Evolutionary conservation across 2,888 invertebrate genomes (phyloP).

Genomic region (Athrips mouffetella): DNA sequence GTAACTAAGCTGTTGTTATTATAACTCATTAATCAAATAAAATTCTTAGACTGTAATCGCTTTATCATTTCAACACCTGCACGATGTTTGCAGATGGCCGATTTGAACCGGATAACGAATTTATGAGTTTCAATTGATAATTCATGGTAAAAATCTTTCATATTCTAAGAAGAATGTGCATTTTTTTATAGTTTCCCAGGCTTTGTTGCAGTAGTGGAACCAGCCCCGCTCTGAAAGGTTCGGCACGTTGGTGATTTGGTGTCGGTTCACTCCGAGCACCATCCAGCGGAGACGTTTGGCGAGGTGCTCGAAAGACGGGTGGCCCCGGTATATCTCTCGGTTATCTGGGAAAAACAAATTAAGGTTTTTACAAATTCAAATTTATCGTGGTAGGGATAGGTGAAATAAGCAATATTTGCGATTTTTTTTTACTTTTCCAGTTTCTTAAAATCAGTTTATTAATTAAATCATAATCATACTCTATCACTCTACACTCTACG

Average conservation of each 20-base stretch:
- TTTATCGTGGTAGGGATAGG: too few relatives aligned
- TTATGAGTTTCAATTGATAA: neutral
- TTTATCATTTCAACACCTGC: slow-evolving; percentile 46
- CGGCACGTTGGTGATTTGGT: slow-evolving; percentile 82
- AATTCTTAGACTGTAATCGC: slow-evolving; percentile 31
- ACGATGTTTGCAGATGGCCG: slow-evolving; percentile 27
- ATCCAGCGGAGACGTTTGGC: slow-evolving; percentile 83
- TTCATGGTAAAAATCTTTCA: slow-evolving; percentile 84
- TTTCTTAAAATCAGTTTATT: too few relatives aligned
- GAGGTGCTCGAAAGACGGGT: slow-evolving; percentile 81
- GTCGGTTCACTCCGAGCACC: slow-evolving; percentile 83
- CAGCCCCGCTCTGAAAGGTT: slow-evolving; percentile 89
- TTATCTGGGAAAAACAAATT: slow-evolving; percentile 54
- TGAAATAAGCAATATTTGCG: too few relatives aligned
- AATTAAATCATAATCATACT: too few relatives aligned
- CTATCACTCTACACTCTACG: too few relatives aligned
- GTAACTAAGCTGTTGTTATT: slow-evolving; percentile 20
- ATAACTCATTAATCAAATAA: slow-evolving; percentile 29
- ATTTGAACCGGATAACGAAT: slow-evolving; percentile 1
- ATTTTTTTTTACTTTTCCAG: too few relatives aligned
- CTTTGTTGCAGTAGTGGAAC: slow-evolving; percentile 89
- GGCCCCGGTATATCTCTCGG: slow-evolving; percentile 75
- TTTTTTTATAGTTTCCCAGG: slow-evolving; percentile 91
- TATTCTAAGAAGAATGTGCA: slow-evolving; percentile 91
- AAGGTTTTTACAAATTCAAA: too few relatives aligned